Conservation (phyloP, 2,797 vertebrate genomes). For the Pyrocephalus nanus region DNA sequence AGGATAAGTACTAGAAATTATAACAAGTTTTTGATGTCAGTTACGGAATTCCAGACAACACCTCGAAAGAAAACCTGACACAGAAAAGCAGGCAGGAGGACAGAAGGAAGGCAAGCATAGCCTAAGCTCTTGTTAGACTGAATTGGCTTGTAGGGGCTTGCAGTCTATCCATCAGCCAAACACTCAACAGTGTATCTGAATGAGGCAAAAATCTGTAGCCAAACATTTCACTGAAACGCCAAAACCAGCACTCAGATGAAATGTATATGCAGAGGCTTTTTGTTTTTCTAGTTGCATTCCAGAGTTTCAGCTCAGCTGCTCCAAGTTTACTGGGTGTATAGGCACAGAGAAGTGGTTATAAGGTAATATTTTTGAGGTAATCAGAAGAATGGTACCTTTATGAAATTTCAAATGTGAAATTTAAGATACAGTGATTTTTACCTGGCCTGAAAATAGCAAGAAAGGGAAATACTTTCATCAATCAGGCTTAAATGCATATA, state of each 20-base stretch:
- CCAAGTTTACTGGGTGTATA: background rate
- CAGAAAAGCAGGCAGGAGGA: background rate
- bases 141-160: background rate
- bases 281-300: slow-evolving; percentile 28
- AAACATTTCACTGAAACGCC: slow-evolving; percentile 34
- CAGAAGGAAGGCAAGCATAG: slow-evolving; percentile 17
- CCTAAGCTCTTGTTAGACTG: background rate
- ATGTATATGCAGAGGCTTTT: background rate
- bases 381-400: slow-evolving; percentile 41
- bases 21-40: slow-evolving; percentile 36
- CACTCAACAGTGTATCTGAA: background rate
- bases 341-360: background rate
- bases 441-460: slow-evolving; percentile 29
- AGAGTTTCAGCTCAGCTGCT: slow-evolving; percentile 1
- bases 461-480: slow-evolving; percentile 38
- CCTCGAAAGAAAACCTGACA: slow-evolving; percentile 28
- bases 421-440: background rate
- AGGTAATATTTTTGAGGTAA: background rate
- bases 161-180: slow-evolving; percentile 46
- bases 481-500: background rate
- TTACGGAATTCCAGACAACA: slow-evolving; percentile 29
- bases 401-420: slow-evolving; percentile 41
- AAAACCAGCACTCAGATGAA: slow-evolving; percentile 42
- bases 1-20: slow-evolving; percentile 46
- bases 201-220: slow-evolving; percentile 33